Base-by-base conservation (phyloP, 2,888 invertebrate genomes). In the Ellobium chinense region DNA sequence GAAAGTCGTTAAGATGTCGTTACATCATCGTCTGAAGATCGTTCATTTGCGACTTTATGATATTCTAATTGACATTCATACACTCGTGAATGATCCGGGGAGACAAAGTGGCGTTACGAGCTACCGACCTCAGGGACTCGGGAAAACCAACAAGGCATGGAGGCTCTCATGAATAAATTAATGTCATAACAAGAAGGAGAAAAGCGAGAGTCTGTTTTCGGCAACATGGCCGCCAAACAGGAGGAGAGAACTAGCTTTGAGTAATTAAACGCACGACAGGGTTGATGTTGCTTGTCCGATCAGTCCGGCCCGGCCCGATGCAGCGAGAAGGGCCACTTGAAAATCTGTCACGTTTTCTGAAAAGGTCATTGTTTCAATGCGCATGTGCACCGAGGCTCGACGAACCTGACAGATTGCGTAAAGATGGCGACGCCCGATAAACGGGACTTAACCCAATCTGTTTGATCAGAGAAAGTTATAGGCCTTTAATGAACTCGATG, bases 401-500 rank as follows among this genome's bases (percentile, higher is more conserved):
- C 76, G 76, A 36, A 66, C 65, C 76, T 76, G 76, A 66, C 76
- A 76, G 76, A 76, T 76, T 76, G 76, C 76, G 76, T 76, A 76
- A 76, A 76, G 76, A 76, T 76, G 76, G 65, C 76, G 76, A 76
- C 66, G 65, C 65, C 31, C 54, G 76, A 76, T 76, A 65, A 76
- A 56, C 54, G 24, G 66, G 54, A 29, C 63, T 74, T 39, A 62
- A 74, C 74, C 37, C 63, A 46, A 46, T 39, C 62, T 36, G 65
- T 66, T 65, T 65, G 76, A 76, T 76, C 76, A 76, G 54, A 66
- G 76, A 46, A 56, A 3, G 66, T 56, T 76, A 66, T 54, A 65
- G 76, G 63, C 66, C 34, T 56, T 65, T 76, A 76, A 76, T 76
- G 76, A 76, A 56, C 65, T 76, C 66, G 34, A 36, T 72, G 72